Percentiles rank a stretch among this genome's conserved stretches.
Conservation (phyloP, 2,888 invertebrate species). For the Drepanosiphum platanoidis region DNA sequence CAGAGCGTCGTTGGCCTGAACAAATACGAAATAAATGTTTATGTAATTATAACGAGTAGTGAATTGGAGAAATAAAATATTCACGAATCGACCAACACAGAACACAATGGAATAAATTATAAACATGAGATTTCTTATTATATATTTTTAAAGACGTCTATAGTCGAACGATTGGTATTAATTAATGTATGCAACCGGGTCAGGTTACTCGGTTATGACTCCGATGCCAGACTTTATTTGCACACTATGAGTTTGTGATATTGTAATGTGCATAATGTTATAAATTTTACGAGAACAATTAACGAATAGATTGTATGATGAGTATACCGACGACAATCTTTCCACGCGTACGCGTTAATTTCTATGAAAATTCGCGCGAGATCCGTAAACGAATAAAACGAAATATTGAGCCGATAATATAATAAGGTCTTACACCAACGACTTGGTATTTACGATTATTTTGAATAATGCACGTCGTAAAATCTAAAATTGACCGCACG, state of each 20-base stretch:
- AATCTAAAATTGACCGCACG: no score
- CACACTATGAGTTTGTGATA: not conserved
- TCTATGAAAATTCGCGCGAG: no score
- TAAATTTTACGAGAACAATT: not conserved
- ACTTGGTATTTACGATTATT: no score
- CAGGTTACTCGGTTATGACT: slow-evolving; percentile 48
- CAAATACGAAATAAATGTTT: not conserved
- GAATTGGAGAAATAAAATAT: slow-evolving; percentile 13
- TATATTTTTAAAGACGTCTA: slow-evolving; percentile 3
- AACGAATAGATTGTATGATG: no score
- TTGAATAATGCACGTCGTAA: no score
- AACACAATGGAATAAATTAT: slow-evolving; percentile 50
- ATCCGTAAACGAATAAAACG: no score
- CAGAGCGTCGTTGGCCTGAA: not conserved
- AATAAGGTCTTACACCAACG: no score
- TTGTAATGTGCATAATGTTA: not conserved
- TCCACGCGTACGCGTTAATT: no score
- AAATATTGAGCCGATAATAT: no score
- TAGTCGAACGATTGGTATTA: not conserved
- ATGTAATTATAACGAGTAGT: not conserved
- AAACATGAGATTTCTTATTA: slow-evolving; percentile 23
- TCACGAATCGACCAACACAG: slow-evolving; percentile 10
- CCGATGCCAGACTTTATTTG: not conserved
- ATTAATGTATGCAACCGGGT: slow-evolving; percentile 32
- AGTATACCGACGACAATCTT: no score